Percentiles rank a stretch among this genome's conserved stretches.
These are phyloP conservation scores for Buphagus erythrorhynchus DNA, from an alignment of 2,797 vertebrate genomes.

Conservation along the genomic window DNA sequence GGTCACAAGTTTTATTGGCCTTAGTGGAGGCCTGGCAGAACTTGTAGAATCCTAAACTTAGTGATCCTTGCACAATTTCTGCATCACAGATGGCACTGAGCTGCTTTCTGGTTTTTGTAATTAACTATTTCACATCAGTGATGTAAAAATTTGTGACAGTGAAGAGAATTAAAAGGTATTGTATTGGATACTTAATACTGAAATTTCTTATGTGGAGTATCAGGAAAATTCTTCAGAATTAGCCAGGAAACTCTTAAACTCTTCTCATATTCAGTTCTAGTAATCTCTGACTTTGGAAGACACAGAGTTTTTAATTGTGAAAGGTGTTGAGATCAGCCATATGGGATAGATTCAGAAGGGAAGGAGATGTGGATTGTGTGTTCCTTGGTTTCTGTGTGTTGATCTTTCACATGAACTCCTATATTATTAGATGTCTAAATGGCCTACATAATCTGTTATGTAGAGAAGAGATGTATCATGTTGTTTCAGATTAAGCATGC, in stretches of 20 bases:
- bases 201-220: background rate
- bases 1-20: background rate
- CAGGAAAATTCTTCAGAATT: background rate
- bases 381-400: background rate
- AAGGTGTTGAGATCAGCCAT: background rate
- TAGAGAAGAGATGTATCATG: background rate
- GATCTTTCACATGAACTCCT: background rate
- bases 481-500: background rate
- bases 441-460: background rate
- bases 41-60: background rate
- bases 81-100: background rate
- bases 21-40: background rate
- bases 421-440: background rate
- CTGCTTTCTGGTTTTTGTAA: background rate
- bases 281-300: background rate
- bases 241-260: background rate
- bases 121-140: rapidly evolving
- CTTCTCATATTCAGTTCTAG: background rate
- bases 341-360: background rate
- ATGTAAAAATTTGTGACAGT: rapidly evolving
- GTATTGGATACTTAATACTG: background rate
- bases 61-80: background rate
- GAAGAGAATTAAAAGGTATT: background rate
- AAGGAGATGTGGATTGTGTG: background rate
- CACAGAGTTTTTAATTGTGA: background rate